phyloP scores from a whole-genome alignment of 2,888 invertebrate genomes.

The Heliothis peltigera region DNA sequence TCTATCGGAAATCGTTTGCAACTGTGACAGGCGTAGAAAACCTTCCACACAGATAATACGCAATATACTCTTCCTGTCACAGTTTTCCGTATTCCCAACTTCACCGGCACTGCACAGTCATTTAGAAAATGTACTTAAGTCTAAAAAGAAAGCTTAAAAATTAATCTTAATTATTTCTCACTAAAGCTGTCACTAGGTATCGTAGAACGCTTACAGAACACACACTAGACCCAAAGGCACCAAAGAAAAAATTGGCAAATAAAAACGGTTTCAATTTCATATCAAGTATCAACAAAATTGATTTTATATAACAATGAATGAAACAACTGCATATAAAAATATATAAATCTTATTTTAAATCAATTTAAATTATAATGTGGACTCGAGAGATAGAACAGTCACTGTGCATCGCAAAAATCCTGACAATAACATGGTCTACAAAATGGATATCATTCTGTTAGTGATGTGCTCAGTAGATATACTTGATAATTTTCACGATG shows the following conservation, averaged over 20 bases:
- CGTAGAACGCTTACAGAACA: slow-evolving; percentile 57
- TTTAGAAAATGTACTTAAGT: slow-evolving; percentile 72
- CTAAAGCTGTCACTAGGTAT: slow-evolving; percentile 78
- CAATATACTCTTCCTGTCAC: slow-evolving; percentile 8
- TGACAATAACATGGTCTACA: slow-evolving; percentile 32
- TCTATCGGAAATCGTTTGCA: slow-evolving; percentile 10
- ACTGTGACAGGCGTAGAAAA: slow-evolving; percentile 23
- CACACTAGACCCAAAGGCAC: slow-evolving; percentile 66
- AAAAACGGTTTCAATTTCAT: slow-evolving; percentile 64
- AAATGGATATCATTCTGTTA: slow-evolving; percentile 28
- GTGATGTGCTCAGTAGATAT: slow-evolving; percentile 30
- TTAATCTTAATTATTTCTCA: slow-evolving; percentile 78
- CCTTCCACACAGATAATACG: not conserved
- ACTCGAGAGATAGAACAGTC: slow-evolving; percentile 30
- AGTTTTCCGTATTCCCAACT: slow-evolving; percentile 44
- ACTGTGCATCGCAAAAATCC: slow-evolving; percentile 36
- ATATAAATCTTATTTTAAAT: slow-evolving; percentile 88
- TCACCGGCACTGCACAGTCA: slow-evolving; percentile 56
- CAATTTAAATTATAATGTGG: slow-evolving; percentile 71
- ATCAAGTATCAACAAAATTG: slow-evolving; percentile 82
- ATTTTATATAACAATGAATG: slow-evolving; percentile 84
- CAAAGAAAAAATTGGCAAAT: slow-evolving; percentile 60
- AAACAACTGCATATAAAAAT: slow-evolving; percentile 89
- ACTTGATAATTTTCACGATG: slow-evolving; percentile 31
- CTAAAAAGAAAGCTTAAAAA: slow-evolving; percentile 79